A percentile compares a stretch with the other conserved stretches of the same genome.
These are phyloP conservation scores for Pachyrhynchus sulphureomaculatus DNA, from an alignment of 1,140 invertebrate species.

Conservation along the genomic window DNA sequence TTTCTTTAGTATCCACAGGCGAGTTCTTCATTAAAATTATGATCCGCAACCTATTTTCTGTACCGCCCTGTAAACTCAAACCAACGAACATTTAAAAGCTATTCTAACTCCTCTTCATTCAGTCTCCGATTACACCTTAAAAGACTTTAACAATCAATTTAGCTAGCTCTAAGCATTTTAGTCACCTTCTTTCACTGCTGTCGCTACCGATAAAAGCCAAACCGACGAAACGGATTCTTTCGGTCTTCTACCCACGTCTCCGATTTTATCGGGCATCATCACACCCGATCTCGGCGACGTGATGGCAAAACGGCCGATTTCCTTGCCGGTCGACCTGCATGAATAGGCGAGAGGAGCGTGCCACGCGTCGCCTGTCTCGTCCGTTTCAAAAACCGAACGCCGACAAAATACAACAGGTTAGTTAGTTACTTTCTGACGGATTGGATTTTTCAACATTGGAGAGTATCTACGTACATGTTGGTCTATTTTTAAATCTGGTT, in stretches of 20 bases:
- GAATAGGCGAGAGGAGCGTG: constrained; percentile 10
- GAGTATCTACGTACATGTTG: no score
- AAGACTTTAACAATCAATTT: constrained; percentile 3
- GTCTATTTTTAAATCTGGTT: no score
- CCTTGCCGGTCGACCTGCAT: background rate
- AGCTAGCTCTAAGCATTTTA: background rate
- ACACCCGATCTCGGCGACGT: constrained; percentile 13
- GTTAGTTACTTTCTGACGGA: background rate
- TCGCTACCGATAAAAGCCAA: background rate
- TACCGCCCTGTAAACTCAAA: no score
- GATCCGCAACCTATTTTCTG: no score
- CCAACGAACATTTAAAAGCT: no score
- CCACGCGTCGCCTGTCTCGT: constrained; percentile 14
- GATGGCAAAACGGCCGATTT: constrained; percentile 14
- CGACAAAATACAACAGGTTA: background rate
- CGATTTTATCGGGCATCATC: constrained; percentile 18
- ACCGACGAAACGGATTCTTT: constrained; percentile 8
- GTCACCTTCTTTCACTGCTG: background rate
- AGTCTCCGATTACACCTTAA: no score
- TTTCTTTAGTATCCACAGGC: no score
- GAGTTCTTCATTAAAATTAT: no score
- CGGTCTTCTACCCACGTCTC: constrained; percentile 4
- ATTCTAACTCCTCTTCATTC: no score
- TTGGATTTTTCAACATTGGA: background rate
- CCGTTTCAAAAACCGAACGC: constrained; percentile 2